Conservation (phyloP, 23 tunicate genomes). For the Trididemnum nubilum region DNA sequence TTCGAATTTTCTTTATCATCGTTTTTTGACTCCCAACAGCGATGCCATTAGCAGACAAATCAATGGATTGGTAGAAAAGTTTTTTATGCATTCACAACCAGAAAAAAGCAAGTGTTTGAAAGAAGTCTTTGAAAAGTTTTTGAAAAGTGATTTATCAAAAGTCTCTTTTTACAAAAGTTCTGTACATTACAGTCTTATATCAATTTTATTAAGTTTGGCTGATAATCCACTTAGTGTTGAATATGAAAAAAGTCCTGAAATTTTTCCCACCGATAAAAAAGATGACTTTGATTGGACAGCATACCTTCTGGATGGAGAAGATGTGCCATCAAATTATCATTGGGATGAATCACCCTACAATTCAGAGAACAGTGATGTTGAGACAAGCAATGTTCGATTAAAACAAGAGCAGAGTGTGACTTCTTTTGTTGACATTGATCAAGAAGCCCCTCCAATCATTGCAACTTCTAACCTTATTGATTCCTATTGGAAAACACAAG, state of each 20-base stretch:
- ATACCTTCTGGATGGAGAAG: constrained; percentile 81
- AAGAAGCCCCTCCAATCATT: background rate
- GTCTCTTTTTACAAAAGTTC: constrained; percentile 35
- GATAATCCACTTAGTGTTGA: constrained; percentile 41
- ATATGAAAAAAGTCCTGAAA: constrained; percentile 22
- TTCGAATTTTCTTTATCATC: constrained; percentile 58
- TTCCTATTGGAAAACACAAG: constrained; percentile 2
- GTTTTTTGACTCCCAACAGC: constrained; percentile 67
- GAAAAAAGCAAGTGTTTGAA: constrained; percentile 48
- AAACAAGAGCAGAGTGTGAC: background rate
- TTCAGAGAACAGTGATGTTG: constrained; percentile 39
- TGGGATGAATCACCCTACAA: constrained; percentile 63
- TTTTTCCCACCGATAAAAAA: background rate
- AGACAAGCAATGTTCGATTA: background rate
- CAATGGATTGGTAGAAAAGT: constrained; percentile 70
- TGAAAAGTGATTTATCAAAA: constrained; percentile 31
- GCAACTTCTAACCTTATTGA: background rate
- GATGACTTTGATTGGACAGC: constrained; percentile 67
- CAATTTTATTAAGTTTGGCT: constrained; percentile 48
- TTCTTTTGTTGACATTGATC: background rate
- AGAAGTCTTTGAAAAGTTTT: constrained; percentile 26
- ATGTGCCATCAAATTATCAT: constrained; percentile 55
- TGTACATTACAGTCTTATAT: constrained; percentile 56
- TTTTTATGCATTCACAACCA: constrained; percentile 68
- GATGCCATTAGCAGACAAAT: constrained; percentile 49